A percentile compares a stretch with the other conserved stretches of the same genome.
These are phyloP conservation scores for Ahaetulla prasina DNA, from an alignment of 2,113 vertebrate species.

Conservation along the genomic window DNA sequence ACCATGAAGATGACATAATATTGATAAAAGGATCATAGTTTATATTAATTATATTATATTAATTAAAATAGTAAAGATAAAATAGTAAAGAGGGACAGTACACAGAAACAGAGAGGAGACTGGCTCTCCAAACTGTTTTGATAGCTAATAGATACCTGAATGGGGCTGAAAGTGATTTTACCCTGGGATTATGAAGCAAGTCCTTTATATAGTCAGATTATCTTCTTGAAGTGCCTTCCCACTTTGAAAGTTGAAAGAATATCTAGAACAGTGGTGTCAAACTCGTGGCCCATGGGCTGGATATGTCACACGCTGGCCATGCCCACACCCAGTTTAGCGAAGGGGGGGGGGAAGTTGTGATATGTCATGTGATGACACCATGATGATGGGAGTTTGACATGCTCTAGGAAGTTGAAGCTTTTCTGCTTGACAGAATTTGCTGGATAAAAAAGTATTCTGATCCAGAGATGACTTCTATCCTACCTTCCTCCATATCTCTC, in stretches of 20 bases:
- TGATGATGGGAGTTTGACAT: no score
- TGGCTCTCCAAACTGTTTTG: background rate
- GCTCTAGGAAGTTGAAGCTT: background rate
- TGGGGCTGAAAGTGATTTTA: background rate
- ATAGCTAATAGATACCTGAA: background rate
- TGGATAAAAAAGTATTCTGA: background rate
- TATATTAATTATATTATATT: background rate
- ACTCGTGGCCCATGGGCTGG: no score
- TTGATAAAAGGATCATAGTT: background rate
- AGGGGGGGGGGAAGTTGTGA: no score
- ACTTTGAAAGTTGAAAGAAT: background rate
- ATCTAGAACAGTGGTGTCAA: background rate
- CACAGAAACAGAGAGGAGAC: background rate
- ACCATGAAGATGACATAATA: background rate
- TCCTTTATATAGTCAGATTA: background rate
- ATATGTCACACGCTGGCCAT: no score
- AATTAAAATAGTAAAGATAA: background rate
- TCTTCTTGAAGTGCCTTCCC: background rate
- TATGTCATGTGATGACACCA: no score
- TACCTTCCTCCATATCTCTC: background rate
- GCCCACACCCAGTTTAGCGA: no score
- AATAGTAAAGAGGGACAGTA: background rate
- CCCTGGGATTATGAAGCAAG: background rate
- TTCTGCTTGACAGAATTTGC: background rate
- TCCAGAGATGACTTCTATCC: background rate